Percentiles rank a stretch among this genome's conserved stretches.
These are phyloP conservation scores for Catamblyrhynchus diadema DNA, from an alignment of 2,797 vertebrate genomes.

Conservation along the genomic window DNA sequence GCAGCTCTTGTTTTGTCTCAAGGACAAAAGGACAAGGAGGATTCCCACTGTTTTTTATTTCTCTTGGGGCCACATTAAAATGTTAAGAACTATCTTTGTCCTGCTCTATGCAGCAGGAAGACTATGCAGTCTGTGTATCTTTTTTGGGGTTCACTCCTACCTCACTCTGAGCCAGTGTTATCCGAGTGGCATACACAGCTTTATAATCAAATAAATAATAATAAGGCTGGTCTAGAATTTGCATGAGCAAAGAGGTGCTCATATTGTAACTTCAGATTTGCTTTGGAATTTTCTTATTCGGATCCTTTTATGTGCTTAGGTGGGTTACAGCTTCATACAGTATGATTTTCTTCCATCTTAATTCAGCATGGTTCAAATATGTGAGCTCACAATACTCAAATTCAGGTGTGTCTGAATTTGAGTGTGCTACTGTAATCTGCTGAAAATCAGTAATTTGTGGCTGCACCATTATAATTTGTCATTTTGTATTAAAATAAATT, in stretches of 20 bases:
- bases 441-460: not conserved
- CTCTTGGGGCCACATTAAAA: not conserved
- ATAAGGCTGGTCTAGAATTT: not conserved
- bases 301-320: not conserved
- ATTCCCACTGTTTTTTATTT: slow-evolving; percentile 27
- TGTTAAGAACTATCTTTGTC: not conserved
- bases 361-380: not conserved
- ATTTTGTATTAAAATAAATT: not conserved
- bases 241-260: not conserved
- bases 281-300: not conserved
- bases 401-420: not conserved
- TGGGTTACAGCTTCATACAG: not conserved
- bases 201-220: not conserved
- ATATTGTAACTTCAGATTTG: not conserved
- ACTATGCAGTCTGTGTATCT: not conserved
- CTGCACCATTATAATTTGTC: not conserved
- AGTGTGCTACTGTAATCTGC: not conserved
- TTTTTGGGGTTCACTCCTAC: not conserved
- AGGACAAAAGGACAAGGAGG: slow-evolving; percentile 15
- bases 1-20: slow-evolving; percentile 3
- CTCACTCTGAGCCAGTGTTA: not conserved
- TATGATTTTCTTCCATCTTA: not conserved
- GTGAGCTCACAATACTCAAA: not conserved
- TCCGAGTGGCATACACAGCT: not conserved
- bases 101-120: not conserved